Base-by-base conservation (phyloP, 1,140 invertebrate species). In the Aricia agestis region DNA sequence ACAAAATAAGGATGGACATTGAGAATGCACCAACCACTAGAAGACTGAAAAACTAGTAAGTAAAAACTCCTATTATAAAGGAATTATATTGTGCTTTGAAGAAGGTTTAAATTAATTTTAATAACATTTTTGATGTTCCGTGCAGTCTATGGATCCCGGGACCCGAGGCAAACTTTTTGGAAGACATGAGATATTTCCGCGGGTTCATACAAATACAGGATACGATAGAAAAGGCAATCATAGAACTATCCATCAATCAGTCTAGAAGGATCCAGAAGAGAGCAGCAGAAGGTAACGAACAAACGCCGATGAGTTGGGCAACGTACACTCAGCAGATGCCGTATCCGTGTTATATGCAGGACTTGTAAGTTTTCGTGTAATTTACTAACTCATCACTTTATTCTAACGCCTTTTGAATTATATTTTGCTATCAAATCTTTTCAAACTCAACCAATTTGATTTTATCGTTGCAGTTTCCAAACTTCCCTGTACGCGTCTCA, bases 171-270 rank as follows among this genome's bases (percentile, higher is more conserved):
- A 93, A 87, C 74, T 95, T 95, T 82, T 78, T 95, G 9, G 92
- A 94, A 61, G 91, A 95, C 78, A 89, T 95, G 72, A 92, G 94
- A 25, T 95, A 95, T 78, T 92, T 95, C 79, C 92, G 94, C 0
- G 94, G 94, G 1, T 95, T 95, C 76, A 87, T 95, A 1, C 94
- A 95, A 76, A 90, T 95, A 9, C 94, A 95, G 77, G 94, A 95
- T 71, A 89, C 94, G 7, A 89, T 95, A 10, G 94, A 95, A 78
- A 90, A 92, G 63, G 94, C 93, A 9, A 94, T 95, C 13, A 93
- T 95, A 17, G 85, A 92, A 66, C 72, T 91, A 0, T 78, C 84
- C 1, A 87, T 92, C 66, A 78, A 72, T 4, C 72, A 72, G 66
- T 69, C 73, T 59, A 70, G 52, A 17, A 81, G 45, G 25, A 74